These are phyloP conservation scores for Anguilla rostrata DNA, from an alignment of 2,113 vertebrate species.

Conservation along the genomic window DNA sequence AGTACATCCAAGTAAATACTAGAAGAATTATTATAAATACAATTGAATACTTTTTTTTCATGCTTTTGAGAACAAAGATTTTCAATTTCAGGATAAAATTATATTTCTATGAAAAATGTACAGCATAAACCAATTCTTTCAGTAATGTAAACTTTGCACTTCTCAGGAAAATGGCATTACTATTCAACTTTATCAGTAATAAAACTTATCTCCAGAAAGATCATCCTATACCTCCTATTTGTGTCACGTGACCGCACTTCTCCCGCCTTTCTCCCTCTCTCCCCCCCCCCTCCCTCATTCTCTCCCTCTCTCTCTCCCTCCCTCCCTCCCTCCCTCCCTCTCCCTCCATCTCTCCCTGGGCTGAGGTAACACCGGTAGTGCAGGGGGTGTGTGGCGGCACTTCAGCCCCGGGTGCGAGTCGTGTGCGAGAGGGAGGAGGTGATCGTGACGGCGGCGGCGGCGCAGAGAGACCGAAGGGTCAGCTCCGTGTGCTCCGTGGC, in stretches of 20 bases:
- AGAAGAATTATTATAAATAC: no score
- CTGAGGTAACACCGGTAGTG: slow-evolving; percentile 48
- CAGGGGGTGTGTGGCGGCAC: slow-evolving; percentile 35
- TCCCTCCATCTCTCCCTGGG: no score
- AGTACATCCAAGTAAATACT: neutral
- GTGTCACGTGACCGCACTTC: slow-evolving; percentile 25
- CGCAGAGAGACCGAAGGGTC: slow-evolving; percentile 44
- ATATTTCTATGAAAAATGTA: no score
- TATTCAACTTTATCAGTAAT: neutral
- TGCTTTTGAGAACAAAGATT: no score
- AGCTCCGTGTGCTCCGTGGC: slow-evolving; percentile 34
- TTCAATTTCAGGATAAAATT: no score
- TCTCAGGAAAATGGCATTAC: neutral
- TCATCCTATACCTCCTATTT: neutral
- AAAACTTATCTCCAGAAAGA: neutral
- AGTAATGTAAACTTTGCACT: neutral
- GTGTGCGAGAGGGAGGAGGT: slow-evolving; percentile 24
- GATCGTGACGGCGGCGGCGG: slow-evolving; percentile 49
- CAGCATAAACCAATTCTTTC: no score
- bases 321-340: no score
- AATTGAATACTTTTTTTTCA: no score
- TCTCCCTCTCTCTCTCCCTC: no score
- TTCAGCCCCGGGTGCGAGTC: slow-evolving; percentile 57
- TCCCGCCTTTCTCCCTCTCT: slow-evolving; percentile 19
- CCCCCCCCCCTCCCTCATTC: neutral